Base-by-base conservation (phyloP, 2,888 invertebrate species). In the Coremacera marginata region DNA sequence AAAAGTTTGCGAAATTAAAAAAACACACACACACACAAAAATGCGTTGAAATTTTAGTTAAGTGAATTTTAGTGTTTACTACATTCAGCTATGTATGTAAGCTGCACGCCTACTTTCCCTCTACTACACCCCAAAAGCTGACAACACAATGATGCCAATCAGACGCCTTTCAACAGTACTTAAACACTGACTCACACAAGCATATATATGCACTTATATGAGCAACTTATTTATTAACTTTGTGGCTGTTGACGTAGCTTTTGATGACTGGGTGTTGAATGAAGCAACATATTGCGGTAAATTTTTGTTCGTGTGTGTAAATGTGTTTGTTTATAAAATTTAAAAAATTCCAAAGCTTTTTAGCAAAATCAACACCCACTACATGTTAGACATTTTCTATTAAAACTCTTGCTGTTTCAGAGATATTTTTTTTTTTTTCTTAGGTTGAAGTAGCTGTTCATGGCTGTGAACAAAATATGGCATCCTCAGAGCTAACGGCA, bases 311-410 rank as follows among this genome's bases (percentile, higher is more conserved):
- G 34, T 31, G 63, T 31, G 63, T 31, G 14, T 16, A 14, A 7
- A 7, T 63, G 63, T n/a, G 27, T 63, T 34, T 27, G 34, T n/a
- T 27, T 63, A 63, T n/a, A 27, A 63, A 63, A 63, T 27, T 34
- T 34, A n/a, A 63, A 34, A 63, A 63, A 34, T 27, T 34, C 63
- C 14, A 63, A 63, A 34, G 31, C 34, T 63, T 34, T 63, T 63
- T 63, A 34, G 63, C 63, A 34, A 34, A 31, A 63, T 63, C 63
- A 63, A 34, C 63, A 63, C 63, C 63, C 63, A 63, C 63, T 19
- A 34, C 63, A 31, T 14, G 63, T n/a, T 8, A 27, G 60, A 25
- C 25, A 27, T n/a, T 27, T 7, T 27, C 31, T 34, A 27, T 63
- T 63, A 31, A 63, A 63, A 63, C 34, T 63, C 31, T 63, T 34